Conservation (phyloP, 2,797 vertebrate species). For the Miichthys miiuy region DNA sequence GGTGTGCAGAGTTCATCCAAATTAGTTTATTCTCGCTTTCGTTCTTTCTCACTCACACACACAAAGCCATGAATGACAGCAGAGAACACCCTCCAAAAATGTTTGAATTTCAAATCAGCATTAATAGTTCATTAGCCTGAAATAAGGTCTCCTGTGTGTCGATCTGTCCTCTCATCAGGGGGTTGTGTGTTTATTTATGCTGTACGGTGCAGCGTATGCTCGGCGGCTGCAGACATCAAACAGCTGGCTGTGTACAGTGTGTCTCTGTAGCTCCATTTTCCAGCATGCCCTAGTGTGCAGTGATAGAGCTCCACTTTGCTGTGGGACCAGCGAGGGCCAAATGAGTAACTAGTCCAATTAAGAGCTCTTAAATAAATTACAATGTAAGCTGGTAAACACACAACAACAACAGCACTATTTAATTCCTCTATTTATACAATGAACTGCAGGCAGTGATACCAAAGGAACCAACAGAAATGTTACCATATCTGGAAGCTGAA, state of each 20-base stretch:
- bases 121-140: conserved; percentile 83
- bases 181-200: conserved; percentile 80
- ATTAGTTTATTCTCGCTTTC: conserved; percentile 44
- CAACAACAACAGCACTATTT: conserved; percentile 70
- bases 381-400: conserved; percentile 78
- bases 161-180: conserved; percentile 71
- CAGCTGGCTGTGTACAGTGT: conserved; percentile 78
- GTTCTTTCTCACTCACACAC: conserved; percentile 21
- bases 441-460: conserved; percentile 54
- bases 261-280: conserved; percentile 71
- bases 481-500: conserved; percentile 33
- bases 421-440: conserved; percentile 72
- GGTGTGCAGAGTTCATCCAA: conserved; percentile 54
- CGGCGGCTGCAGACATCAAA: conserved; percentile 78
- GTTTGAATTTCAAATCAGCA: conserved; percentile 79
- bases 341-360: conserved; percentile 84
- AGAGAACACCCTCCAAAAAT: conserved; percentile 59
- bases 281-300: conserved; percentile 74
- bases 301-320: conserved; percentile 73
- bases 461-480: conserved; percentile 25
- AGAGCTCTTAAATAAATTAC: conserved; percentile 84
- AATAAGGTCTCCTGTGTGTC: conserved; percentile 77
- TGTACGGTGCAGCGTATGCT: conserved; percentile 66
- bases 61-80: conserved; percentile 38
- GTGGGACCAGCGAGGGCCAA: conserved; percentile 78